Evolutionary conservation across 2,888 invertebrate genomes (phyloP), one percentile per base, ranked within the genome.

Genomic region (Anoncus sp.): DNA sequence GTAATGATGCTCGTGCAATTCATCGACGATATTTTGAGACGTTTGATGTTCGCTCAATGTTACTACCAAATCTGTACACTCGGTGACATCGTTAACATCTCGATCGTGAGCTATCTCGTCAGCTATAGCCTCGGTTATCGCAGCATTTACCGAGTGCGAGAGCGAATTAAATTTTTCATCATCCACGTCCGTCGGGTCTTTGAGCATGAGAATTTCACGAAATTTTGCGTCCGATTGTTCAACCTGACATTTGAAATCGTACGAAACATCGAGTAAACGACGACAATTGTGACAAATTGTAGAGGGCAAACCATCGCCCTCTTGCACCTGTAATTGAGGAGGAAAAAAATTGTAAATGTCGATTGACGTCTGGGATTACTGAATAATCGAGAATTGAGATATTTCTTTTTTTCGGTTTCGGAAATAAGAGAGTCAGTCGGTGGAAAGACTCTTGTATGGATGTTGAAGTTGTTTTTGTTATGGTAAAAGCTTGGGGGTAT

Each of bases 281-380:
- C 84, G 84, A 76, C 90, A 90, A 14, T 84, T 65, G 24, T 81
- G 77, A 71, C 90, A 90, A 31, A 90, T 86, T 12, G 79, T 76
- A 6, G 81, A 63, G 20, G 90, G 90, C 45, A 90, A 80, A 9
- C 89, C 89, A 69, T 90, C 90, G 10, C 88, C 88, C 80, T 89
- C 85, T 79, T 84, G 80, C 14, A 89, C 82, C 90, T 90, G 53
- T 14, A 82, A 83, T 66, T 20, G 2, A 27, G 16, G 14, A 2
- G 4, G 22, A 35, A 31, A 70, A 51, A 40, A 24, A 43, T 2
- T 18, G 10, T 9, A 10, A 12, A 12, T 38, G 5, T 38, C 10
- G 5, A 38, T 38, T n/a, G n/a, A n/a, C n/a, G n/a, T n/a, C n/a
- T n/a, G n/a, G n/a, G n/a, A n/a, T n/a, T n/a, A n/a, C n/a, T n/a